A percentile compares a stretch with the other conserved stretches of the same genome.
Evolutionary conservation across 2,113 vertebrate species (phyloP).

Genomic region (Pteropus alecto): DNA sequence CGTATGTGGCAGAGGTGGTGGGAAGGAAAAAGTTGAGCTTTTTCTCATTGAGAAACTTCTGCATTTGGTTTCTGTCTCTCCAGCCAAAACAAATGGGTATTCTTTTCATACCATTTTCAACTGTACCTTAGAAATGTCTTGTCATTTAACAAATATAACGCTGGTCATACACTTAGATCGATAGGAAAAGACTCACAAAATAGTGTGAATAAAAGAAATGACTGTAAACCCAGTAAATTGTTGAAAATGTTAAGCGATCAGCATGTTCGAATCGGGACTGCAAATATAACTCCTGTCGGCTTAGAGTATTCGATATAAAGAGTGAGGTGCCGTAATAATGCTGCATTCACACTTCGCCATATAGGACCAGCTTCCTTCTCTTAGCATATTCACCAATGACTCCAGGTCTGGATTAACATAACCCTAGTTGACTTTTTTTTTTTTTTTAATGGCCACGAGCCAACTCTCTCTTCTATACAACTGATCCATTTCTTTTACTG

Average conservation of each 20-base stretch:
- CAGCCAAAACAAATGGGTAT: background rate
- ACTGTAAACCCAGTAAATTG: background rate
- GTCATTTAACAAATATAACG: background rate
- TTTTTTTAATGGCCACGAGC: conserved; percentile 55
- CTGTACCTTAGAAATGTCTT: background rate
- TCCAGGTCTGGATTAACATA: background rate
- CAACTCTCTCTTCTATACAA: conserved; percentile 43
- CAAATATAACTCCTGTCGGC: background rate
- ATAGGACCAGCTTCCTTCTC: conserved; percentile 32
- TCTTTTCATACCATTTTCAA: conserved; percentile 15
- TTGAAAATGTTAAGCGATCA: background rate
- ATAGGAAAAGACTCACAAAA: background rate
- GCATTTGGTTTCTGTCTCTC: conserved; percentile 7
- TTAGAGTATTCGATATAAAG: conserved; percentile 1
- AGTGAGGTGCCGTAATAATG: background rate
- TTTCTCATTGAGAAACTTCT: conserved; percentile 12
- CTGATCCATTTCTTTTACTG: conserved; percentile 42
- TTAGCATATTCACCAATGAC: background rate
- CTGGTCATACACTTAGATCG: background rate
- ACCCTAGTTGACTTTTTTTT: conserved; percentile 25
- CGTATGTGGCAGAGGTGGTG: background rate
- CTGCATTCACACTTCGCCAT: background rate
- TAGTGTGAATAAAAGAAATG: background rate
- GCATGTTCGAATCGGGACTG: background rate
- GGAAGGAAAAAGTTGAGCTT: conserved; percentile 32